A percentile compares a stretch with the other conserved stretches of the same genome.
These are phyloP conservation scores for Triplophysa bombifrons DNA, from an alignment of 2,797 vertebrate genomes.

Conservation along the genomic window DNA sequence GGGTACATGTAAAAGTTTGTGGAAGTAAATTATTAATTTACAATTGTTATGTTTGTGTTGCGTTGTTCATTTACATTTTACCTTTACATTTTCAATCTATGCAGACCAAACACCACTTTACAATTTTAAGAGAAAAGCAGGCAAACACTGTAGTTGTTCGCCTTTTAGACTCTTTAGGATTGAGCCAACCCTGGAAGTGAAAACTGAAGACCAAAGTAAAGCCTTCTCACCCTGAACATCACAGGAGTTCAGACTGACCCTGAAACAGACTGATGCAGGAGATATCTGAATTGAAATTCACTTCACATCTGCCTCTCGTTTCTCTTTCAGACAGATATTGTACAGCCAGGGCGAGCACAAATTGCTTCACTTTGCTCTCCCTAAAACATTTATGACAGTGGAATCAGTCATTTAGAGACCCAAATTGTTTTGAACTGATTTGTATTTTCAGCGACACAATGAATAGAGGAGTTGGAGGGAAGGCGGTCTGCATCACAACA, in stretches of 20 bases:
- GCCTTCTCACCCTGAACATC: constrained; percentile 40
- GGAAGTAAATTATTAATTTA: too few relatives aligned
- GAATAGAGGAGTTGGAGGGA: constrained; percentile 39
- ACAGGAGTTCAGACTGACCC: constrained; percentile 50
- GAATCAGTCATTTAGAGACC: constrained; percentile 61
- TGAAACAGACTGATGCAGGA: constrained; percentile 48
- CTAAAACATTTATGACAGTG: constrained; percentile 66
- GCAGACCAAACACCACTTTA: background rate
- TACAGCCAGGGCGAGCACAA: constrained; percentile 56
- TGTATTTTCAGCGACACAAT: constrained; percentile 58
- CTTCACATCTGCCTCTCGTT: constrained; percentile 50
- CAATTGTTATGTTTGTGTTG: too few relatives aligned
- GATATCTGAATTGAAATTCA: constrained; percentile 59
- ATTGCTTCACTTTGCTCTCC: constrained; percentile 63
- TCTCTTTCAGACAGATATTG: constrained; percentile 54
- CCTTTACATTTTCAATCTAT: background rate
- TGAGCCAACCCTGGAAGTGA: constrained; percentile 31
- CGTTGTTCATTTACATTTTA: background rate
- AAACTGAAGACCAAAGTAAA: constrained; percentile 49
- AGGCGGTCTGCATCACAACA: constrained; percentile 38
- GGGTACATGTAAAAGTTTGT: too few relatives aligned
- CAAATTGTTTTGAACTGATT: constrained; percentile 63
- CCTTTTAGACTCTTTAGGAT: background rate
- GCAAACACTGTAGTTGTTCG: background rate
- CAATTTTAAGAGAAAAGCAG: background rate